Percentiles rank a stretch among this genome's conserved stretches.
Evolutionary conservation across 2,797 vertebrate genomes (phyloP).

Genomic region (Sphenodon punctatus): DNA sequence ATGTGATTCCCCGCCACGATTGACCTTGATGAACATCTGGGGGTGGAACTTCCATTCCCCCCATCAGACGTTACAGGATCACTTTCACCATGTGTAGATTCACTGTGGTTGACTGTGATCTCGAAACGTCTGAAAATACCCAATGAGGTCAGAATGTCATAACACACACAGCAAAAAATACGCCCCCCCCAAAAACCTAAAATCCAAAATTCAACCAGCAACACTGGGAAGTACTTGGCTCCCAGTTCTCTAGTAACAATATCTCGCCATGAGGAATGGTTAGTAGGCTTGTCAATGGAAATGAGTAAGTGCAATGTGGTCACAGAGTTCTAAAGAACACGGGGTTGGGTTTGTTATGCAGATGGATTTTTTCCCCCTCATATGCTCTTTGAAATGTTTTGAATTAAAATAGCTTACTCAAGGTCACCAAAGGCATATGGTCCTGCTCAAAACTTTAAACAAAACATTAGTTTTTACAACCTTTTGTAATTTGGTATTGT

Average conservation of each 20-base stretch:
- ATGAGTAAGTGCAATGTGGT: conserved; percentile 12
- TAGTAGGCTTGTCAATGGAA: conserved; percentile 10
- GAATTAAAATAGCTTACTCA: conserved; percentile 86
- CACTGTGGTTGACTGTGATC: too few species aligned
- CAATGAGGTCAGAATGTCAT: too few species aligned
- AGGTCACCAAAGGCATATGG: conserved; percentile 84
- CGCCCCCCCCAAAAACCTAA: too few species aligned
- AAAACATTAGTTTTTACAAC: conserved; percentile 87
- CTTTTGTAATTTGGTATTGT: conserved; percentile 86
- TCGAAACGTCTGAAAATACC: too few species aligned
- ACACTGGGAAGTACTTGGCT: conserved; percentile 51
- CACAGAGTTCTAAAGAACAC: conserved; percentile 44
- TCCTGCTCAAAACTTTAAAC: conserved; percentile 85
- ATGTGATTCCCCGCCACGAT: too few species aligned
- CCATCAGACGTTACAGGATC: too few species aligned
- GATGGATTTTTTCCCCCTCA: conserved; percentile 65
- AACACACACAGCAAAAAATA: too few species aligned
- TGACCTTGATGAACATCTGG: too few species aligned
- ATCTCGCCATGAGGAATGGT: background rate
- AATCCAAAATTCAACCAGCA: too few species aligned
- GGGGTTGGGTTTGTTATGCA: conserved; percentile 66
- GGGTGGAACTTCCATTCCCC: too few species aligned
- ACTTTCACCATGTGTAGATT: too few species aligned
- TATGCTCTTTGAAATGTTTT: conserved; percentile 80
- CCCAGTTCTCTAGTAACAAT: conserved; percentile 37